Evolutionary conservation across 2,888 invertebrate species (phyloP), one percentile per base, ranked within the genome.

Genomic region (Nesidiocoris tenuis): DNA sequence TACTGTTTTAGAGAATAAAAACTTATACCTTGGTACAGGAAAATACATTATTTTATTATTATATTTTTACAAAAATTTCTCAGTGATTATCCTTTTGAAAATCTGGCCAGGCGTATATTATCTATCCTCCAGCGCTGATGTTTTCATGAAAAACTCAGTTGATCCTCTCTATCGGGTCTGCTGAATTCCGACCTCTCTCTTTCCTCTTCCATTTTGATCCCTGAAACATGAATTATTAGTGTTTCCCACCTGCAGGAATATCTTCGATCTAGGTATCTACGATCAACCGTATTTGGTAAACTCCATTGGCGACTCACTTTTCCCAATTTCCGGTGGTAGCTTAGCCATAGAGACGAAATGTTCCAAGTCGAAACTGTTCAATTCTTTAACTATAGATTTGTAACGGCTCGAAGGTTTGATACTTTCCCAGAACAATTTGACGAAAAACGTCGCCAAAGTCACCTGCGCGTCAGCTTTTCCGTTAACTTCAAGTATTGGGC

Each of bases 151-250:
- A n/a, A n/a, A n/a, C n/a, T n/a, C n/a, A n/a, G n/a, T n/a, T n/a
- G n/a, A n/a, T 63, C 64, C 5, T 54, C 64, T 74, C 55, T 19
- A 18, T 74, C 75, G 18, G 70, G 71, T 55, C 75, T 64, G 59
- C 23, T 65, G 17, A 77, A 63, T 19, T 75, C 77, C 1, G 61
- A 63, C 57, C 72, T 76, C 39, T 78, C 78, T 65, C 76, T 75
- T 59, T 78, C 78, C 39, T 78, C 78, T 70, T 78, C 78, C 76
- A 76, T 78, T 65, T 78, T 78, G 16, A 76, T 78, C 56, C 77
- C 77, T 77, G 57, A 39, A 39, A 39, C 39, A 7, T 39, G 5
- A 39, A 39, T 39, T 39, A 39, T 39, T 39, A n/a, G n/a, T n/a
- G n/a, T n/a, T n/a, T n/a, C n/a, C n/a, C 12, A 3, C 39, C 12